These are phyloP conservation scores for Spinus olivaceus DNA, from an alignment of 2,797 vertebrate species.

Conservation along the genomic window DNA sequence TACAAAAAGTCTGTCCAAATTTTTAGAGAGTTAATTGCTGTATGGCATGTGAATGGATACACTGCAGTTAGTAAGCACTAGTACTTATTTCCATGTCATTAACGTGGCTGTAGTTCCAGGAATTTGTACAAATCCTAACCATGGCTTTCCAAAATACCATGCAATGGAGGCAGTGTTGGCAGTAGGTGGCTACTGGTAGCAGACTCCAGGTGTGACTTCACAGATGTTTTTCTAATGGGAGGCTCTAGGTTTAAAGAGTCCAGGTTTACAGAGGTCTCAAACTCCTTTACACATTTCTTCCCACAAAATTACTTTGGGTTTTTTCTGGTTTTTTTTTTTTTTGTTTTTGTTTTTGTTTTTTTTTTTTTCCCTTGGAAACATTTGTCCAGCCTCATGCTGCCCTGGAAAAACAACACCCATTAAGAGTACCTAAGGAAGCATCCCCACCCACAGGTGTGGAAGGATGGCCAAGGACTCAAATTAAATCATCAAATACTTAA, in stretches of 20 bases:
- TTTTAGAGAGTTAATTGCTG: not conserved
- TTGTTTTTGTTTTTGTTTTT: fast-evolving
- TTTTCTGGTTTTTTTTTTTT: not conserved
- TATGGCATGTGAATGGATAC: not conserved
- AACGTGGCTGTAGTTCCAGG: not conserved
- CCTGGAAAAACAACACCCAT: not conserved
- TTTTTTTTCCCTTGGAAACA: not conserved
- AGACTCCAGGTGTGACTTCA: not conserved
- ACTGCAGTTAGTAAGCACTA: not conserved
- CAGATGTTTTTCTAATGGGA: not conserved
- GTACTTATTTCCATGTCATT: not conserved
- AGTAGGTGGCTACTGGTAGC: not conserved
- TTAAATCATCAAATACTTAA: not conserved
- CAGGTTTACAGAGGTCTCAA: not conserved
- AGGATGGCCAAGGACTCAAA: not conserved
- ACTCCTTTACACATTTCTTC: not conserved
- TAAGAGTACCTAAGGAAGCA: not conserved
- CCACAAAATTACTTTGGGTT: not conserved
- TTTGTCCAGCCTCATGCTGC: not conserved
- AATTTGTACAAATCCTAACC: not conserved
- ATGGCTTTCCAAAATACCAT: not conserved
- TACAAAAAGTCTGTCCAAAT: not conserved
- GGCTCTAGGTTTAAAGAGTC: not conserved
- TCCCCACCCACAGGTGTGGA: not conserved
- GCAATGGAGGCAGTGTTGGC: not conserved